These are phyloP conservation scores for Oreonectes daqikongensis DNA, from an alignment of 2,797 vertebrate species.

Conservation along the genomic window DNA sequence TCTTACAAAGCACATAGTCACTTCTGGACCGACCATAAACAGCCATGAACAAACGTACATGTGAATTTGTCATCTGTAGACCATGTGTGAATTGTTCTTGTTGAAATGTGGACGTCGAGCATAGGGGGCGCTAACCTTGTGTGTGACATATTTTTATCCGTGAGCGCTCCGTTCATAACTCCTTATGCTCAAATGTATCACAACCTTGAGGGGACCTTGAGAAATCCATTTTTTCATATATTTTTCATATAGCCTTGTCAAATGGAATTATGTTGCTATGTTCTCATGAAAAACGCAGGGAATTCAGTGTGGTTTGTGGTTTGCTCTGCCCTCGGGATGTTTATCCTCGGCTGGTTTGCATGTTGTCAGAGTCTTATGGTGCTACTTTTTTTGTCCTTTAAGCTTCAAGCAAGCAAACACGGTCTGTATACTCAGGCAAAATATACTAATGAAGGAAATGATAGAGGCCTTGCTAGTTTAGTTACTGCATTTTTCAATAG, in stretches of 20 bases:
- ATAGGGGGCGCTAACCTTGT: slow-evolving; percentile 25
- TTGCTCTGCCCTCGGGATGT: slow-evolving; percentile 23
- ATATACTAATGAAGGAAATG: slow-evolving; percentile 10
- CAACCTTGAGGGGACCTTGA: slow-evolving; percentile 41
- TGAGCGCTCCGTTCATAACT: slow-evolving; percentile 38
- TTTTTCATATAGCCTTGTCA: slow-evolving; percentile 38
- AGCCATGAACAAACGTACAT: slow-evolving; percentile 12
- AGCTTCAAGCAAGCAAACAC: slow-evolving; percentile 43
- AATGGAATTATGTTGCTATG: slow-evolving; percentile 21
- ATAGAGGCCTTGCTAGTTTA: too few species aligned
- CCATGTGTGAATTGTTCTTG: slow-evolving; percentile 4
- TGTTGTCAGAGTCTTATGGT: slow-evolving; percentile 13
- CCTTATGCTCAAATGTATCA: slow-evolving; percentile 37
- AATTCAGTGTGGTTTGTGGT: slow-evolving; percentile 20
- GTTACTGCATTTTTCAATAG: too few species aligned
- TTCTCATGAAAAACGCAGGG: slow-evolving; percentile 5
- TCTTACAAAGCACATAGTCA: slow-evolving; percentile 6
- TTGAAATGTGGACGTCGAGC: slow-evolving; percentile 27
- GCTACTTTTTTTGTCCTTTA: slow-evolving; percentile 14
- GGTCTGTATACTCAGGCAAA: slow-evolving; percentile 16
- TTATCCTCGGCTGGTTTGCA: slow-evolving; percentile 26
- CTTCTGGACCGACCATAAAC: background rate
- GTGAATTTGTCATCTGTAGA: slow-evolving; percentile 4
- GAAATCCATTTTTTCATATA: slow-evolving; percentile 27
- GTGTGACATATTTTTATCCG: slow-evolving; percentile 35